phyloP scores from a whole-genome alignment of 2,797 vertebrate species.

The Mycteria americana region DNA sequence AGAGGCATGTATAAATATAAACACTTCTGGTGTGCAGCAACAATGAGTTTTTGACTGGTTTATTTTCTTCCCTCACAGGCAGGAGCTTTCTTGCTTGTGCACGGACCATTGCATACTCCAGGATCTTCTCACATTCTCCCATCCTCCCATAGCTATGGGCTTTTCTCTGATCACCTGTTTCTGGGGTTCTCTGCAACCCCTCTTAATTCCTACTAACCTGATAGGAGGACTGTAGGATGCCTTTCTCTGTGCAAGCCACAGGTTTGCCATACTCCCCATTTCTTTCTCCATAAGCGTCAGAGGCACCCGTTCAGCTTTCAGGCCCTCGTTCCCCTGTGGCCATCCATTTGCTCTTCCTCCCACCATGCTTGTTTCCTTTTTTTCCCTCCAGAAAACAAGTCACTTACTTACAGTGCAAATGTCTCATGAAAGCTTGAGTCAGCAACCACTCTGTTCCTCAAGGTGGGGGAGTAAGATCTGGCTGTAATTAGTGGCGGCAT shows the following conservation, averaged over 20 bases:
- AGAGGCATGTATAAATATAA: not conserved
- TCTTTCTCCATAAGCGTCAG: not conserved
- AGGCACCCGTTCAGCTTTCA: not conserved
- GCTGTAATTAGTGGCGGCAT: not conserved
- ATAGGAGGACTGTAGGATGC: not conserved
- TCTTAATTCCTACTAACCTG: not conserved
- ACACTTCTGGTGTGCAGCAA: not conserved
- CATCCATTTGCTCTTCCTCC: not conserved
- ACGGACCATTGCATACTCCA: rapidly evolving
- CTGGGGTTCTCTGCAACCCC: not conserved
- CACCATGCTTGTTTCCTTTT: not conserved
- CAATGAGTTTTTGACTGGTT: not conserved
- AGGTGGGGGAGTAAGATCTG: not conserved
- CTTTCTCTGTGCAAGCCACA: not conserved
- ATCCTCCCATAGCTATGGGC: not conserved
- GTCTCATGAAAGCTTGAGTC: not conserved
- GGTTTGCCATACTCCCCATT: not conserved
- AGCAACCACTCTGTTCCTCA: not conserved
- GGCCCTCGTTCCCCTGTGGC: not conserved
- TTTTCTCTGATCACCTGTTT: not conserved
- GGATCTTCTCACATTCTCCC: not conserved
- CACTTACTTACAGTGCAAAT: not conserved
- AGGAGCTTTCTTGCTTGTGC: not conserved
- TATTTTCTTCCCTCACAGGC: not conserved
- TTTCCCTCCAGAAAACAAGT: not conserved